These are phyloP conservation scores for Anthoscopus minutus DNA, from an alignment of 2,113 vertebrate species.

Conservation along the genomic window DNA sequence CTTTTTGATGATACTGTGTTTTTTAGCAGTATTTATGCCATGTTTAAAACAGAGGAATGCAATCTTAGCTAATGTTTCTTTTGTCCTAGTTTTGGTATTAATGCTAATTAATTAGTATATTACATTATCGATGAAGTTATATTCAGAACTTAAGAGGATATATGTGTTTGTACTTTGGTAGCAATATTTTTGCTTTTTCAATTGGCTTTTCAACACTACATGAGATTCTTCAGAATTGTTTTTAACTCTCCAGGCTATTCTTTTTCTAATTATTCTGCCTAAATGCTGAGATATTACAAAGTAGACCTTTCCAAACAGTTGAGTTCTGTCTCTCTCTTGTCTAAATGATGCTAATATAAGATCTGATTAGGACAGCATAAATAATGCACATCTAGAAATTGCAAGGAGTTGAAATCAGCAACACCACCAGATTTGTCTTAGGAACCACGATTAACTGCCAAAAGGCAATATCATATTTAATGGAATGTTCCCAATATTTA, in stretches of 20 bases:
- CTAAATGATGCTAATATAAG: neutral
- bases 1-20: neutral
- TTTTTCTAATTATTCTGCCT: neutral
- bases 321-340: neutral
- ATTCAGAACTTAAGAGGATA: neutral
- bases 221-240: neutral
- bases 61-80: neutral
- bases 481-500: neutral
- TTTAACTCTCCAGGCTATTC: neutral
- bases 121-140: neutral
- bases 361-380: neutral
- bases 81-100: neutral
- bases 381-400: slow-evolving; percentile 10
- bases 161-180: neutral
- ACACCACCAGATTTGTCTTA: neutral
- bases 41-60: neutral
- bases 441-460: neutral
- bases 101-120: neutral
- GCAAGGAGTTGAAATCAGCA: neutral
- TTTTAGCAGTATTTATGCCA: neutral
- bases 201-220: neutral
- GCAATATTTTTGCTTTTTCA: neutral
- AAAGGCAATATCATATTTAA: neutral
- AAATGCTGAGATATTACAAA: neutral
- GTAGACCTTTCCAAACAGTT: neutral